Evolutionary conservation across 2,888 invertebrate genomes (phyloP).

Genomic region (Cybosia mesomella): DNA sequence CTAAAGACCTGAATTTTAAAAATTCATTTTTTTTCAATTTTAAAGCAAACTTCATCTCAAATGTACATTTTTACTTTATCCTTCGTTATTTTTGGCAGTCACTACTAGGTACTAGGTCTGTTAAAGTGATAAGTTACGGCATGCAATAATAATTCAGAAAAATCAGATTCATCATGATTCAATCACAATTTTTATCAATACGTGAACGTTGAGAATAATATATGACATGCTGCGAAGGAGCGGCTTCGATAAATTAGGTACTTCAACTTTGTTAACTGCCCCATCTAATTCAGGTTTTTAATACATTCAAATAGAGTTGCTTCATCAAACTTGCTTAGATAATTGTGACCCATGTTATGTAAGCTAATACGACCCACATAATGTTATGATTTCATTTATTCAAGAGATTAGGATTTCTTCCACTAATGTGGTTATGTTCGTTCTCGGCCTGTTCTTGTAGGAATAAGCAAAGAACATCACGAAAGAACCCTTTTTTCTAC

Average conservation of each 20-base stretch:
- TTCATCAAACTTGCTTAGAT: conserved; percentile 12
- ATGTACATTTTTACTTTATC: not conserved
- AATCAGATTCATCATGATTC: too few relatives aligned
- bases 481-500: not conserved
- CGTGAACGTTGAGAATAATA: not conserved
- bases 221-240: not conserved
- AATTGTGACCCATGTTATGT: conserved; percentile 14
- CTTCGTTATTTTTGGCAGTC: not conserved
- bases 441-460: not conserved
- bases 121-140: too few relatives aligned
- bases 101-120: not conserved
- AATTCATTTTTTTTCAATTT: too few relatives aligned
- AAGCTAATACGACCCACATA: conserved; percentile 6
- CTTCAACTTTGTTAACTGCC: not conserved
- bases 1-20: not conserved
- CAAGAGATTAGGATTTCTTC: not conserved
- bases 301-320: conserved; percentile 22
- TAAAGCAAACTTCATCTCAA: too few relatives aligned
- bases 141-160: too few relatives aligned
- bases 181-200: not conserved
- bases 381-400: not conserved
- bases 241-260: not conserved
- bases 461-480: not conserved
- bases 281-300: conserved; percentile 16
- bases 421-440: not conserved